Evolutionary conservation across 2,113 vertebrate species (phyloP).

Genomic region (Podarcis raffonei): DNA sequence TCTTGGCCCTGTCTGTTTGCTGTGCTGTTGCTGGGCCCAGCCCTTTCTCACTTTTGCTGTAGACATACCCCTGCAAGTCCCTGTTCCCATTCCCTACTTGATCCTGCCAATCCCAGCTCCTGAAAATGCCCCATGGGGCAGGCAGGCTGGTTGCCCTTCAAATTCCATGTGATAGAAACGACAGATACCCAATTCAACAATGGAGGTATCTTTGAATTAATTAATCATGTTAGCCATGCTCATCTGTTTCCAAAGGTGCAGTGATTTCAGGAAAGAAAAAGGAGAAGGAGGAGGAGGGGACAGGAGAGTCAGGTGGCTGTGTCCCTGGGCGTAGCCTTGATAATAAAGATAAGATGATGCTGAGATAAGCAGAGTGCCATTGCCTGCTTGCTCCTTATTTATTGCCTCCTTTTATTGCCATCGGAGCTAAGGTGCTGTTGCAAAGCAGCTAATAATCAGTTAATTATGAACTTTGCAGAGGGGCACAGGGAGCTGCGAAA

Average conservation of each 20-base stretch:
- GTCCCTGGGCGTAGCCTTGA: slow-evolving; percentile 76
- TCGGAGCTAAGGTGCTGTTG: slow-evolving; percentile 79
- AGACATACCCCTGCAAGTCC: background rate
- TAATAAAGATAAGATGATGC: slow-evolving; percentile 84
- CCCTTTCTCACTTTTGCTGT: background rate
- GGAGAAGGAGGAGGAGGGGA: too few relatives aligned
- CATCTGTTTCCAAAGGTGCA: slow-evolving; percentile 75
- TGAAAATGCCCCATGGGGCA: background rate
- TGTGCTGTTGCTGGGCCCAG: background rate
- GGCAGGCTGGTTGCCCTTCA: background rate
- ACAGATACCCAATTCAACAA: slow-evolving; percentile 56
- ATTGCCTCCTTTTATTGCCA: slow-evolving; percentile 82
- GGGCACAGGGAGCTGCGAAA: slow-evolving; percentile 75
- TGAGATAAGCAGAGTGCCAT: slow-evolving; percentile 75
- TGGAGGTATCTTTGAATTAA: slow-evolving; percentile 16
- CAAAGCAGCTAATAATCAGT: slow-evolving; percentile 85
- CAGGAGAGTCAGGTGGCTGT: slow-evolving; percentile 55
- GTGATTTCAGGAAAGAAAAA: slow-evolving; percentile 13
- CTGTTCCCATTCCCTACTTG: background rate
- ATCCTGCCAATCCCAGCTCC: background rate
- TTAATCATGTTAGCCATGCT: slow-evolving; percentile 63
- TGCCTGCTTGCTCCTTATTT: slow-evolving; percentile 82
- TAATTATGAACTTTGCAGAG: slow-evolving; percentile 86
- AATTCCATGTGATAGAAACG: background rate
- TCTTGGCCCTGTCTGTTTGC: background rate